Base-by-base conservation (phyloP, 2,797 vertebrate genomes). In the Oreortyx pictus region DNA sequence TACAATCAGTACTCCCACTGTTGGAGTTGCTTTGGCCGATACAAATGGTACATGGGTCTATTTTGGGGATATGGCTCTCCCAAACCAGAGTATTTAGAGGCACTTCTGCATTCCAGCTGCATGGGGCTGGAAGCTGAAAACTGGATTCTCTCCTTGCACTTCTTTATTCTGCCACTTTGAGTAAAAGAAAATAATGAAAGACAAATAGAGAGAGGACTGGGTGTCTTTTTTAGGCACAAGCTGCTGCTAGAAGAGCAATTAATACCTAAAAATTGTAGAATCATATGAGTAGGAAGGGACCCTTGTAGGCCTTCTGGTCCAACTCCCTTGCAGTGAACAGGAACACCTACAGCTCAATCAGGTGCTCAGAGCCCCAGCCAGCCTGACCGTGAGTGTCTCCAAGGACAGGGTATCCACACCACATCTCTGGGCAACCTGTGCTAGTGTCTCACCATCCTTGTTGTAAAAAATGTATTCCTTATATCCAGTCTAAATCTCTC, bases 131-230 rank as follows among this genome's bases (percentile, higher is more conserved):
- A 1, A 7, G 47, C 44, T 17, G 27, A 47, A 57, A 50, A 8
- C 22, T 3, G 27, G 1, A 31, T 16, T 8, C 3, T 2, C 43
- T 10, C 6, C 7, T 44, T 25, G 0, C 33, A 0, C 18, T 17
- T 44, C 47, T 41, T 61, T 29, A n/a, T 19, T 49, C 77, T n/a
- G 33, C 23, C 25, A 18, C 15, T 6, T 68, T 24, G 37, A 6
- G 16, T 3, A 50, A 4, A 37, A 17, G n/a, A 5, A n/a, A 67
- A 60, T 5, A 33, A 37, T 8, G 24, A 49, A 60, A 47, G 10
- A 20, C 8, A n/a, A 64, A 70, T 2, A 2, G 20, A 31, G 37
- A 35, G 73, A 14, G 4, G 9, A 5, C 11, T 35, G 31, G 20
- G 24, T 3, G 31, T 44, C 14, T 7, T 57, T 81, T 49, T 27